These are phyloP conservation scores for Istiophorus platypterus DNA, from an alignment of 2,113 vertebrate genomes.

Conservation along the genomic window DNA sequence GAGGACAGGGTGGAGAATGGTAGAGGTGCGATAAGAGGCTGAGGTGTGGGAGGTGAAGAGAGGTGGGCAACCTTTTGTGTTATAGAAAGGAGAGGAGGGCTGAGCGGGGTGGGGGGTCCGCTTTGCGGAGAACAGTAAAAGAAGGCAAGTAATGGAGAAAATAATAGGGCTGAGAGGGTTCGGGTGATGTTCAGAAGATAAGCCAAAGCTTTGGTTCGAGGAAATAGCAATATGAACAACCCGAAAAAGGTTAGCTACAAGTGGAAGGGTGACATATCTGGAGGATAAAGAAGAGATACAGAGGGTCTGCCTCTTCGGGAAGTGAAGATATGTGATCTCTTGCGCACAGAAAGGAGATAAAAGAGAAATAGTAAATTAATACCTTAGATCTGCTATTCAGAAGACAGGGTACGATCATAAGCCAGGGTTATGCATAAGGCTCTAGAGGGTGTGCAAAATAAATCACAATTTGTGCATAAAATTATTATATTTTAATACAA, in stretches of 20 bases:
- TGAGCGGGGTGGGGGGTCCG: neutral
- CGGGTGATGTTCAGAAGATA: conserved; percentile 42
- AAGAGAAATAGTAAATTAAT: conserved; percentile 60
- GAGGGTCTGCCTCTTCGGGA: conserved; percentile 27
- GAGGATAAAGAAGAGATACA: conserved; percentile 17
- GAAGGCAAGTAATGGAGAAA: conserved; percentile 18
- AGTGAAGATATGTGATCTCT: conserved; percentile 33
- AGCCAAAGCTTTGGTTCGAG: conserved; percentile 31
- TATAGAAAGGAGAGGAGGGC: conserved; percentile 10
- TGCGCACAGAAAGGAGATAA: conserved; percentile 50
- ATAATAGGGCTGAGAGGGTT: neutral
- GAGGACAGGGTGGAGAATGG: conserved; percentile 29
- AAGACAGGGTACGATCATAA: conserved; percentile 27
- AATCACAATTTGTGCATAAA: conserved; percentile 21
- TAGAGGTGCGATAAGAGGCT: conserved; percentile 58
- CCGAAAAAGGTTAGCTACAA: conserved; percentile 21
- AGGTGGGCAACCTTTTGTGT: conserved; percentile 30
- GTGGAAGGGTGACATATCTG: conserved; percentile 24
- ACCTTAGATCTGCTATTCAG: conserved; percentile 63
- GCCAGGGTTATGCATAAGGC: conserved; percentile 36
- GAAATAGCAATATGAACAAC: conserved; percentile 34
- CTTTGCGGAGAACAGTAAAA: conserved; percentile 5
- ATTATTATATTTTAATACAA: neutral
- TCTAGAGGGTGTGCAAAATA: conserved; percentile 35
- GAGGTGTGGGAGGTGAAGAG: conserved; percentile 44